Evolutionary conservation across 2,888 invertebrate species (phyloP).

Genomic region (Callyntrura guangdongensis): DNA sequence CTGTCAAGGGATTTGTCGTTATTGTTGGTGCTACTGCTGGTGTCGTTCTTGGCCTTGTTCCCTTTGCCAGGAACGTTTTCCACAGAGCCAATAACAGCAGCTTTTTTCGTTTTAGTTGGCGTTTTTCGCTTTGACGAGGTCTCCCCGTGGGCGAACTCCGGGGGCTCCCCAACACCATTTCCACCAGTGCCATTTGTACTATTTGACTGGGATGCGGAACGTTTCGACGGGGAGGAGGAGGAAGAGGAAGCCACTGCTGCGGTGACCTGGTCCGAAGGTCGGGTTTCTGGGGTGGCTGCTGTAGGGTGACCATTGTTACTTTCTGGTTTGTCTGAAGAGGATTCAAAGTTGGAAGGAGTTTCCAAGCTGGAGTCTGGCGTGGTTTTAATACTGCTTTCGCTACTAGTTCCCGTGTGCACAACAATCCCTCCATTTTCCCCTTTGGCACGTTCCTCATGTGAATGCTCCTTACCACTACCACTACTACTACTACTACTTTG

Average conservation of each 20-base stretch:
- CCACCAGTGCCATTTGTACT: slow-evolving; percentile 54
- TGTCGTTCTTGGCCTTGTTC: neutral
- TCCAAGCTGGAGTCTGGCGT: slow-evolving; percentile 73
- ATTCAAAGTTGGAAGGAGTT: slow-evolving; percentile 54
- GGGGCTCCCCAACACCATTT: neutral
- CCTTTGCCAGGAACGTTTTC: neutral
- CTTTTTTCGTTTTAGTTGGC: slow-evolving; percentile 25
- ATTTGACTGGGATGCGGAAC: slow-evolving; percentile 46
- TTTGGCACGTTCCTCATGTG: slow-evolving; percentile 70
- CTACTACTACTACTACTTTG: slow-evolving; percentile 20
- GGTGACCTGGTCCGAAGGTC: neutral
- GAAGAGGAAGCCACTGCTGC: neutral
- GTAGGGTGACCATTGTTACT: neutral
- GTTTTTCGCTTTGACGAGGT: neutral
- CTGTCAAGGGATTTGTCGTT: slow-evolving; percentile 53
- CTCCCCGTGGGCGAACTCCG: neutral
- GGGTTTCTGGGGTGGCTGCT: neutral
- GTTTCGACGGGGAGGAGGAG: slow-evolving; percentile 1
- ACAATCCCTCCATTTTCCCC: slow-evolving; percentile 60
- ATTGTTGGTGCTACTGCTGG: neutral
- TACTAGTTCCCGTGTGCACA: slow-evolving; percentile 63
- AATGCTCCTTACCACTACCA: slow-evolving; percentile 6
- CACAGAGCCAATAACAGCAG: neutral
- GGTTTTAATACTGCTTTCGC: slow-evolving; percentile 76
- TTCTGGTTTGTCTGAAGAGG: slow-evolving; percentile 32